phyloP scores from a whole-genome alignment of 2,888 invertebrate species.

The Spisula solida region DNA sequence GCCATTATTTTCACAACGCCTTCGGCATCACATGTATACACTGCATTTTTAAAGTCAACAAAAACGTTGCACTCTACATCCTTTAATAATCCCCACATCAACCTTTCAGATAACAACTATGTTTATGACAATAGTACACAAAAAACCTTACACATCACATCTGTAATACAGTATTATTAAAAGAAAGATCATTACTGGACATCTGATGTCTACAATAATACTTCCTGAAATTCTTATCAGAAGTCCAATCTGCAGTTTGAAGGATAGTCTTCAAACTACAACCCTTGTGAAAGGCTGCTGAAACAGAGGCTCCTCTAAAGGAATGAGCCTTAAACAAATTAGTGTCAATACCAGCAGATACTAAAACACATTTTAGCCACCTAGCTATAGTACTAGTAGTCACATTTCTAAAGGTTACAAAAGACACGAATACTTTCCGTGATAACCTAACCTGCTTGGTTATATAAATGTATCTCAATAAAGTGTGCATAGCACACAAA shows the following conservation, averaged over 20 bases:
- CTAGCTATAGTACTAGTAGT: constrained; percentile 64
- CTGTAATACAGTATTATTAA: constrained; percentile 12
- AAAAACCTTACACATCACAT: neutral
- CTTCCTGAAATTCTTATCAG: constrained; percentile 40
- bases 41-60: constrained; percentile 29
- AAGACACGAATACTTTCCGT: constrained; percentile 52
- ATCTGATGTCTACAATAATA: constrained; percentile 33
- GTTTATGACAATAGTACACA: neutral
- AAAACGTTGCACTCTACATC: constrained; percentile 3
- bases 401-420: constrained; percentile 52
- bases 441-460: neutral
- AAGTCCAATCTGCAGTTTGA: constrained; percentile 50
- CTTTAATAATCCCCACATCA: neutral
- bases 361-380: constrained; percentile 54
- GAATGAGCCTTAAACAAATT: constrained; percentile 57
- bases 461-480: neutral
- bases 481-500: neutral
- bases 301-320: constrained; percentile 49
- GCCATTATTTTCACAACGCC: constrained; percentile 14
- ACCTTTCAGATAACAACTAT: neutral
- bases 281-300: constrained; percentile 49
- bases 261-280: constrained; percentile 44
- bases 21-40: constrained; percentile 19
- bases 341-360: constrained; percentile 49
- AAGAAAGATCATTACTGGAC: neutral